Percentiles rank a stretch among this genome's conserved stretches.
These are phyloP conservation scores for Diachrysia chrysitis DNA, from an alignment of 2,888 invertebrate species.

Conservation along the genomic window DNA sequence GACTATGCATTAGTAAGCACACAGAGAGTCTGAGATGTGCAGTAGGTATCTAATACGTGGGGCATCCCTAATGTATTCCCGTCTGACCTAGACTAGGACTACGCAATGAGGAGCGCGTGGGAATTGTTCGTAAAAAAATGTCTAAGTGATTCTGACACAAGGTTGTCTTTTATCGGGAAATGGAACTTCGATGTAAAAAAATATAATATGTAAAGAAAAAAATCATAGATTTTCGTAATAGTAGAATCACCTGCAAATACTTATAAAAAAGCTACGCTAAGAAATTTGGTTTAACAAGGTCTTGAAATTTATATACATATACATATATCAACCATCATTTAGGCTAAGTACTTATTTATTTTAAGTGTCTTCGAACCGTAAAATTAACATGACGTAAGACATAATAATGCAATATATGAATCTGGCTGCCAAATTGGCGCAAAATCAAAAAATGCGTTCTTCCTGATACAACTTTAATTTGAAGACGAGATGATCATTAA, in stretches of 20 bases:
- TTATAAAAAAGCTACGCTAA: no score
- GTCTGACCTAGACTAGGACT: conserved; percentile 6
- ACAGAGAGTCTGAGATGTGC: not conserved
- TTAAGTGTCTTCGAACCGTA: conserved; percentile 3
- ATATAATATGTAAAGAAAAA: no score
- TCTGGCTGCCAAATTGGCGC: conserved; percentile 43
- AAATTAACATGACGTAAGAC: conserved; percentile 6
- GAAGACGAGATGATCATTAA: conserved; percentile 9
- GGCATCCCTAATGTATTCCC: conserved; percentile 6
- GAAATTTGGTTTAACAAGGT: no score
- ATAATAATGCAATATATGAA: conserved; percentile 9
- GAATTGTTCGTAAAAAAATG: not conserved
- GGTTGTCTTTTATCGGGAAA: no score
- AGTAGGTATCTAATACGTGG: not conserved
- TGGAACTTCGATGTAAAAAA: no score
- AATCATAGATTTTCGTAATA: not conserved
- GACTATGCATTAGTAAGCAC: not conserved
- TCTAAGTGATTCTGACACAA: not conserved
- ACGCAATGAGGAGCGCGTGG: conserved; percentile 1
- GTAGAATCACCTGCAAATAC: no score
- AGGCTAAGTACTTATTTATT: not conserved
- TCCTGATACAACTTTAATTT: conserved; percentile 36
- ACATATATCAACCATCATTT: no score
- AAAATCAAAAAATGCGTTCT: conserved; percentile 35
- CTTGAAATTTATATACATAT: no score